Conservation (phyloP, 2,113 vertebrate genomes). For the Zeus faber region DNA sequence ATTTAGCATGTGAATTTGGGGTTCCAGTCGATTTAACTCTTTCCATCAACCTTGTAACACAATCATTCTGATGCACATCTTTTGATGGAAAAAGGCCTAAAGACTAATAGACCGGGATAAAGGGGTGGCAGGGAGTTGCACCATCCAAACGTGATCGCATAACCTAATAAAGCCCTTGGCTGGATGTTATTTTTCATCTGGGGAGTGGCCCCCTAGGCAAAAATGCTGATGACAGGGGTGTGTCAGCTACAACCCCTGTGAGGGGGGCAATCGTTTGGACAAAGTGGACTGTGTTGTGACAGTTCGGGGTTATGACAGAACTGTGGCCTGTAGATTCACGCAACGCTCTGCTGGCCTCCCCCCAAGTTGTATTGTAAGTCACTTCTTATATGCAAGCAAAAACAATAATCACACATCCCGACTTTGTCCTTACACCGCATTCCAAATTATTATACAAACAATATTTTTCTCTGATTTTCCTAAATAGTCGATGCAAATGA, state of each 20-base stretch:
- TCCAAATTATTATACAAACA: no score
- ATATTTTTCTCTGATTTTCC: no score
- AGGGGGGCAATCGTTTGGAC: slow-evolving; percentile 20
- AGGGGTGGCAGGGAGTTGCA: slow-evolving; percentile 31
- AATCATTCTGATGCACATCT: no score
- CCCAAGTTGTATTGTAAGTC: no score
- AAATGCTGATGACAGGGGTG: slow-evolving; percentile 56
- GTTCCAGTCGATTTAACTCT: no score
- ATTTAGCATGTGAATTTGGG: no score
- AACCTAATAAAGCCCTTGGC: slow-evolving; percentile 53
- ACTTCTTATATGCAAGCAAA: slow-evolving; percentile 1
- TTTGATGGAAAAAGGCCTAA: no score
- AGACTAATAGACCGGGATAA: slow-evolving; percentile 29
- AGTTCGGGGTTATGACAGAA: slow-evolving; percentile 6
- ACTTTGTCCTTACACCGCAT: no score
- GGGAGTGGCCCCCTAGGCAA: slow-evolving; percentile 46
- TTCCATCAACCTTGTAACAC: no score
- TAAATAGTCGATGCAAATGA: no score
- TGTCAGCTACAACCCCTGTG: slow-evolving; percentile 30
- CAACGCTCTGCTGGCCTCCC: slow-evolving; percentile 21
- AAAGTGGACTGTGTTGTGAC: slow-evolving; percentile 47
- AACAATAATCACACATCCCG: no score
- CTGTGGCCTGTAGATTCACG: slow-evolving; percentile 14
- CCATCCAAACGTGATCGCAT: slow-evolving; percentile 48
- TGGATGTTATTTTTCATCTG: slow-evolving; percentile 42